A percentile compares a stretch with the other conserved stretches of the same genome.
Evolutionary conservation across 1,140 invertebrate species (phyloP).

Genomic region (Augochlora pura): DNA sequence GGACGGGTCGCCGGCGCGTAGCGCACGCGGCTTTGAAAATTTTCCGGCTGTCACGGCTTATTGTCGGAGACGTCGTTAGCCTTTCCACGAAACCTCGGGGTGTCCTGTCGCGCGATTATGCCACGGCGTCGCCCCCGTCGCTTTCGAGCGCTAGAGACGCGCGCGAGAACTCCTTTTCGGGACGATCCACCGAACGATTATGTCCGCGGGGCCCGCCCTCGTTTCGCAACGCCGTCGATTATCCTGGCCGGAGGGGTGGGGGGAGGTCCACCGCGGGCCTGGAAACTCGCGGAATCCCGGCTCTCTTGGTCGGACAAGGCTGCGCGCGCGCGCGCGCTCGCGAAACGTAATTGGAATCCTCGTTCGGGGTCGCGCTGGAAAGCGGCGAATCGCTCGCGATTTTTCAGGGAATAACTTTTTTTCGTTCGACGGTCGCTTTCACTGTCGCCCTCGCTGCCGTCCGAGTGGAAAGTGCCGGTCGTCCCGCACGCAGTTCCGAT

Average conservation of each 20-base stretch:
- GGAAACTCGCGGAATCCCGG: neutral
- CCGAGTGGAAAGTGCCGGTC: conserved; percentile 12
- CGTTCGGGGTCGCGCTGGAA: conserved; percentile 1
- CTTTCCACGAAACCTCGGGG: conserved; percentile 2
- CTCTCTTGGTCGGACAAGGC: neutral
- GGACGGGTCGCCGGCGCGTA: neutral
- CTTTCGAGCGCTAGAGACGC: too few species aligned
- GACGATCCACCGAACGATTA: neutral
- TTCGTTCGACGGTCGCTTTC: conserved; percentile 16
- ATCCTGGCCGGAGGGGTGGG: neutral
- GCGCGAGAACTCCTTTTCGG: conserved; percentile 33
- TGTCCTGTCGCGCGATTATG: neutral
- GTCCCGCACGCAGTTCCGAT: neutral
- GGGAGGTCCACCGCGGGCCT: neutral
- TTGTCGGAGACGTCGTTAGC: neutral
- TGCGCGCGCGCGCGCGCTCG: too few species aligned
- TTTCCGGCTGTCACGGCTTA: neutral
- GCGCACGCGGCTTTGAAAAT: neutral
- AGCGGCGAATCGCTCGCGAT: neutral
- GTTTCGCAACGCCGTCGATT: conserved; percentile 13
- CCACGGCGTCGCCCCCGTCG: too few species aligned
- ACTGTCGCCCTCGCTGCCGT: conserved; percentile 30
- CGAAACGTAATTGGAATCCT: neutral
- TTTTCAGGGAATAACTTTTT: neutral
- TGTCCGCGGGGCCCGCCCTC: conserved; percentile 8